Evolutionary conservation across 30 jellyfish, hydroid and myxozoan species (phyloP), one percentile per base, ranked within the genome.

Genomic region (Pseudorhiza aurosa): DNA sequence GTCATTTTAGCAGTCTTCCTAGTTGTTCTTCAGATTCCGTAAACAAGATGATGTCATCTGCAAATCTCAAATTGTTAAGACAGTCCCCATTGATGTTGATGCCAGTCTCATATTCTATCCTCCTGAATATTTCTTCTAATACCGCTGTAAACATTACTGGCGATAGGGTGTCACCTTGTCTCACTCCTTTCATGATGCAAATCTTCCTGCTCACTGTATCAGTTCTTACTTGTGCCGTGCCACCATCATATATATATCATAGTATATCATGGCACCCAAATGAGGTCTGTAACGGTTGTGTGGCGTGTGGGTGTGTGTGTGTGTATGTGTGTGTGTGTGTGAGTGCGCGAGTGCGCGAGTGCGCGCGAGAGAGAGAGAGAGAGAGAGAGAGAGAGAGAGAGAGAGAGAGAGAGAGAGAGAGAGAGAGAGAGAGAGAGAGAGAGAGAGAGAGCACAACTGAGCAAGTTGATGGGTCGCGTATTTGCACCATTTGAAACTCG

Each of bases 21-120:
- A 59, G 89, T 1, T 77, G 68, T 17, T 77, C 80, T 42, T 64
- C 91, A 6, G 25, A 40, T 30, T 79, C 82, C 36, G 91, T 75
- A 79, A 76, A 62, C 75, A 79, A 32, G 83, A 79, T 79, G 91
- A 79, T 79, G 35, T 63, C 91, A 64, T 79, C 91, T 57, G 84
- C 83, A 42, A 62, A 79, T 79, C 91, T 62, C 44, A 79, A 64
- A 28, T 62, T 79, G 83, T 79, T 79, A 40, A 79, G 40, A 21
- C 58, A 40, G 17, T 79, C 91, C 43, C 91, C 91, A 30, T 79
- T 79, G 91, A 64, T 79, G 91, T 79, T 79, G 39, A 62, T 79
- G 5, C 83, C 91, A 3, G 4, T 28, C 36, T 79, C 91, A 64
- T 25, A 17, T 25, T 79, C 75, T 75, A 79, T 64, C 53, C 84